Percentiles rank a stretch among this genome's conserved stretches.
phyloP scores from a whole-genome alignment of 2,888 invertebrate genomes.

The Agonopterix heracliana region DNA sequence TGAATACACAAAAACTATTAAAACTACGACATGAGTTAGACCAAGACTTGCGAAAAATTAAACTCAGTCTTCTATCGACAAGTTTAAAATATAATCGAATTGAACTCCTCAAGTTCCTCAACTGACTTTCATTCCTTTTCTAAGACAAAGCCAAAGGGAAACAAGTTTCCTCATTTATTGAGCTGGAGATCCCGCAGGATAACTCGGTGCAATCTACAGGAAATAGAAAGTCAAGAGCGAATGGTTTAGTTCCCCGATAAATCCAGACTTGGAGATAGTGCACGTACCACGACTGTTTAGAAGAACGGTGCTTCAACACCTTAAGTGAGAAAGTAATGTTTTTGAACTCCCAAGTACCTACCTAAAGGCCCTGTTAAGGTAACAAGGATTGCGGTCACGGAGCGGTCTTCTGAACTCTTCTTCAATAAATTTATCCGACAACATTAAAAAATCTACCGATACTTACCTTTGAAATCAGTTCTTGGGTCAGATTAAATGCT shows the following conservation, averaged over 20 bases:
- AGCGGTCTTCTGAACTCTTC: too few relatives aligned
- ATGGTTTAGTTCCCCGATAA: conserved; percentile 46
- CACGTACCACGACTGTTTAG: conserved; percentile 15
- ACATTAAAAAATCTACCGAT: too few relatives aligned
- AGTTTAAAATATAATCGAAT: too few relatives aligned
- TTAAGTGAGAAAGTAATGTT: conserved; percentile 11
- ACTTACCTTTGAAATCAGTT: too few relatives aligned
- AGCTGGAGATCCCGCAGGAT: conserved; percentile 46
- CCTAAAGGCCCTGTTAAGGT: neutral
- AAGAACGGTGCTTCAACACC: conserved; percentile 13
- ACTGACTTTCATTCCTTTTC: conserved; percentile 22
- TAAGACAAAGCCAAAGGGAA: conserved; percentile 48
- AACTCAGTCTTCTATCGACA: too few relatives aligned
- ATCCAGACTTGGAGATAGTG: conserved; percentile 21
- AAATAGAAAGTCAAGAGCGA: conserved; percentile 65
- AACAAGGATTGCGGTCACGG: too few relatives aligned
- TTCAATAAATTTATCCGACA: too few relatives aligned
- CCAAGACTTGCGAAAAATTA: too few relatives aligned
- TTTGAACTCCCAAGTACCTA: neutral
- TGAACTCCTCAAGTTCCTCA: too few relatives aligned
- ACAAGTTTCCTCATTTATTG: conserved; percentile 57
- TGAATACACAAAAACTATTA: too few relatives aligned
- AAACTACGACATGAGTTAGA: too few relatives aligned
- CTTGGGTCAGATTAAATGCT: too few relatives aligned
- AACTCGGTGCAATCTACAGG: conserved; percentile 44